Evolutionary conservation across 35 echinoderm and acorn worm species (phyloP), one percentile per base, ranked within the genome.

Genomic region (Hemicentrotus pulcherrimus): DNA sequence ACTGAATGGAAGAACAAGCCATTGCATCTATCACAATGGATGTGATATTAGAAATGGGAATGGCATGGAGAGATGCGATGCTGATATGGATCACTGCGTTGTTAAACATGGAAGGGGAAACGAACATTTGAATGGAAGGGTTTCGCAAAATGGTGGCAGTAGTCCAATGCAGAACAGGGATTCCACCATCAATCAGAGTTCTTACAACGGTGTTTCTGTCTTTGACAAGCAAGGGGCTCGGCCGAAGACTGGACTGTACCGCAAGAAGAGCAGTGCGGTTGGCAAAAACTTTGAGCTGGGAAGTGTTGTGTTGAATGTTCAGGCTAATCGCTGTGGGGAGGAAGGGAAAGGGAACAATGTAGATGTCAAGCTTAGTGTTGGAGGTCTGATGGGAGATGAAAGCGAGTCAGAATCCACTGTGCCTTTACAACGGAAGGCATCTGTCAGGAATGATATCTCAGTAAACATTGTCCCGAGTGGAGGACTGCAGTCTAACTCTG

Each of bases 181-280:
- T 31, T 48, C 46, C 30, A 33, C 22, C 45, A 93, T 13, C 11
- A 31, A 47, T 13, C 32, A 31, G 32, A 93, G 32, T 93, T 93
- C 91, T 8, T 93, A 32, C 46, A 93, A 55, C 31, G 91, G 91
- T 14, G n/a, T 93, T 31, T 47, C 91, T 31, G 31, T 93, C 18
- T 93, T 93, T 93, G 91, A 93, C 13, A 93, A 58, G 91, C 91
- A 93, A 58, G 91, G 91, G 12, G 91, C 91, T 13, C 91, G 91
- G n/a, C 91, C 91, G 4, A 93, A 93, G 48, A 93, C 91, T 2
- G 91, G 91, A 12, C 47, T 93, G 4, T 93, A 93, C 28, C 91
- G 91, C 46, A 93, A 93, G 91, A 93, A 93, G 91, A 93, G 91
- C 48, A 93, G 91, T 33, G 30, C 47, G 46, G 91, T 47, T 18